Evolutionary conservation across 1,140 invertebrate genomes (phyloP).

Genomic region (Pachypsylla venusta): DNA sequence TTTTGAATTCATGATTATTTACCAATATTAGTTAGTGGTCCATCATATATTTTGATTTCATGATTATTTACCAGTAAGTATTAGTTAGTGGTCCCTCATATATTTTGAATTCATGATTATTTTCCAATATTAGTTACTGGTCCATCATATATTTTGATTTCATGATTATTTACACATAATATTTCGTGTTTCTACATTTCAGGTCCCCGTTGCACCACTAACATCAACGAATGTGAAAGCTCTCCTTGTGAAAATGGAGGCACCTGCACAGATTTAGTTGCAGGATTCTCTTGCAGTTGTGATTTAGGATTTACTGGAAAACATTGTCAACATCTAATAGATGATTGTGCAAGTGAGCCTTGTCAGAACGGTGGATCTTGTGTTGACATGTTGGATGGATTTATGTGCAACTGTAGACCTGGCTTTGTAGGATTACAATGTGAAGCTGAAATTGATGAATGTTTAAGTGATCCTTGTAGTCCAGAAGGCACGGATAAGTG

Average conservation of each 20-base stretch:
- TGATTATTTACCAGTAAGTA: no score
- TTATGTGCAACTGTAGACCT: slow-evolving; percentile 77
- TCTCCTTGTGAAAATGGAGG: slow-evolving; percentile 85
- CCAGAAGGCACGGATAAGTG: slow-evolving; percentile 74
- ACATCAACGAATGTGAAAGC: slow-evolving; percentile 81
- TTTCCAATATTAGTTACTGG: no score
- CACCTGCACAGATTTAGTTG: slow-evolving; percentile 73
- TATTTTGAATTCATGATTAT: no score
- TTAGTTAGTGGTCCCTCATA: no score
- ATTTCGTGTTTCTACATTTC: slow-evolving; percentile 20
- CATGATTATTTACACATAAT: neutral
- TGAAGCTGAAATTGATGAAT: slow-evolving; percentile 83
- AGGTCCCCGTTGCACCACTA: slow-evolving; percentile 59
- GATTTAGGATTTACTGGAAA: slow-evolving; percentile 70
- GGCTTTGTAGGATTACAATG: slow-evolving; percentile 82
- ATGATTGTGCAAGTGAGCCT: slow-evolving; percentile 74
- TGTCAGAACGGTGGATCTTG: slow-evolving; percentile 82
- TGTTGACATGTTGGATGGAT: slow-evolving; percentile 70
- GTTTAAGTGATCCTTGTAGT: slow-evolving; percentile 77
- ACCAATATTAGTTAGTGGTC: no score
- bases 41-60: no score
- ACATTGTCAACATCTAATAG: slow-evolving; percentile 66
- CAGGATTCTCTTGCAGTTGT: slow-evolving; percentile 75
- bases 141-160: neutral
- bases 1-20: no score